Conservation (phyloP, 2,888 invertebrate genomes). For the Heliconius charithonia region DNA sequence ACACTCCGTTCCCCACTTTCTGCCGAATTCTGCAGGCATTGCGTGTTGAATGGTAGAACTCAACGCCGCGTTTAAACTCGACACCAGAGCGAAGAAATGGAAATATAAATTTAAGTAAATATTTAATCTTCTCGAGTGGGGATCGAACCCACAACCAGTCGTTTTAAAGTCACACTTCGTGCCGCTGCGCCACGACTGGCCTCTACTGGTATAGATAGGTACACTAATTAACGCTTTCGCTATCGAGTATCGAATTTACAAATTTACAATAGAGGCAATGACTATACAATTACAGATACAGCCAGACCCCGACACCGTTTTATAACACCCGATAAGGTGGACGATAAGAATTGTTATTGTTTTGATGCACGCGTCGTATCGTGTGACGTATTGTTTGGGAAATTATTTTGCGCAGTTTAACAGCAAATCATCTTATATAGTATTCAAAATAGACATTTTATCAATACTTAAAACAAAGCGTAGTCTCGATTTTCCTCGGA, state of each 20-base stretch:
- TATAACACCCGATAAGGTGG: slow-evolving; percentile 39
- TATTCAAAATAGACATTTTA: too few relatives aligned
- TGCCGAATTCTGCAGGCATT: too few relatives aligned
- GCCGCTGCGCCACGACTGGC: too few relatives aligned
- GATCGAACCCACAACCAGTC: too few relatives aligned
- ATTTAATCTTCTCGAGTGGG: too few relatives aligned
- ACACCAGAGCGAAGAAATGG: too few relatives aligned
- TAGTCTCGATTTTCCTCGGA: not conserved
- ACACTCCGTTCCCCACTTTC: too few relatives aligned
- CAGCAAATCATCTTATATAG: not conserved
- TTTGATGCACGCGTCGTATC: slow-evolving; percentile 45
- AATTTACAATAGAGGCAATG: slow-evolving; percentile 24
- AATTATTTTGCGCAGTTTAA: slow-evolving; percentile 39
- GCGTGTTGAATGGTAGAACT: too few relatives aligned
- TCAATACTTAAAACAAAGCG: too few relatives aligned
- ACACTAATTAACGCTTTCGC: slow-evolving; percentile 1
- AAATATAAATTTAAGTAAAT: too few relatives aligned
- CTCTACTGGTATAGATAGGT: not conserved
- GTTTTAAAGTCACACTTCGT: too few relatives aligned
- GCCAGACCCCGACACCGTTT: slow-evolving; percentile 28
- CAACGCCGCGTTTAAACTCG: too few relatives aligned
- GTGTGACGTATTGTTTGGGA: slow-evolving; percentile 41
- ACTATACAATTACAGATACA: slow-evolving; percentile 23
- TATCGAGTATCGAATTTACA: not conserved
- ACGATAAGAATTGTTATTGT: slow-evolving; percentile 51